phyloP scores from a whole-genome alignment of 2,113 vertebrate species.

The Rhinopomastus cyanomelas region DNA sequence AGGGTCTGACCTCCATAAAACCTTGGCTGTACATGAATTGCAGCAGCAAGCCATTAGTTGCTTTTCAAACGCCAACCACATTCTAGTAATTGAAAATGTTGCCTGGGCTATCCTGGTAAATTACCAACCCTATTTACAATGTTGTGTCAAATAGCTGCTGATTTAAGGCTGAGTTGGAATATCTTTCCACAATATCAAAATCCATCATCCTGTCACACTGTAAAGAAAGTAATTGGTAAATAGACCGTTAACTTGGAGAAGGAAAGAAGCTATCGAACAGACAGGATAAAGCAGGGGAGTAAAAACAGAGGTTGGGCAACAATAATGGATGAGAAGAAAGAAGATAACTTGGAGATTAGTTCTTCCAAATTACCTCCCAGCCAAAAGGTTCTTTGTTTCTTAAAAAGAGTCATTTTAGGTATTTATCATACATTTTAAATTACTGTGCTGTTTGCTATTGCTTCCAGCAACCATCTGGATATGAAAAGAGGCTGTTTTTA shows the following conservation, averaged over 20 bases:
- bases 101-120: not conserved
- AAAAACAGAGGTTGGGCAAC: not conserved
- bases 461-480: slow-evolving; percentile 35
- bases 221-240: not conserved
- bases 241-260: not conserved
- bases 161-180: not conserved
- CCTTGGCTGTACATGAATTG: not conserved
- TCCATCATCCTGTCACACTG: not conserved
- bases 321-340: not conserved
- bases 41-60: not conserved
- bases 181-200: not conserved
- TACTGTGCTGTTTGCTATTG: not conserved
- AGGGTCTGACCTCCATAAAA: not conserved
- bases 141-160: not conserved
- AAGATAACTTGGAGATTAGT: not conserved
- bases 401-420: not conserved
- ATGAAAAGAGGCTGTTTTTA: slow-evolving; percentile 13
- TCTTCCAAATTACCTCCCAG: not conserved
- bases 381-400: not conserved
- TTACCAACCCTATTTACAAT: not conserved
- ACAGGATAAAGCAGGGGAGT: not conserved
- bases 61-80: not conserved
- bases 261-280: not conserved
- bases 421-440: slow-evolving; percentile 1
- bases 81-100: not conserved